A percentile compares a stretch with the other conserved stretches of the same genome.
These are phyloP conservation scores for Pseudopipra pipra DNA, from an alignment of 2,113 vertebrate species.

Conservation along the genomic window DNA sequence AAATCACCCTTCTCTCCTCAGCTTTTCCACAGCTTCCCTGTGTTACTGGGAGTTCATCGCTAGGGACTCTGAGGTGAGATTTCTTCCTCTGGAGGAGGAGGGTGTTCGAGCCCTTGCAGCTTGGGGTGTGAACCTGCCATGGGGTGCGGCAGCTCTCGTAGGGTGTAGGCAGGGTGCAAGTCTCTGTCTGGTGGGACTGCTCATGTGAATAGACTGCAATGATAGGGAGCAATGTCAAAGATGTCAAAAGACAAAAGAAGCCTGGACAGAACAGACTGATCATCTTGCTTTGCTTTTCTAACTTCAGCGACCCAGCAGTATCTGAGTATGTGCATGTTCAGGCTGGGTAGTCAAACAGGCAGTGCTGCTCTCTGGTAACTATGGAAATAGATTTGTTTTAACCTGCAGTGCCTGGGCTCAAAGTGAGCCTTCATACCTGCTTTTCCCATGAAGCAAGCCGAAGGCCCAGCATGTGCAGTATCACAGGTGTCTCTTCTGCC, in stretches of 20 bases:
- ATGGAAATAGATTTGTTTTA: neutral
- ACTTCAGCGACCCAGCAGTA: neutral
- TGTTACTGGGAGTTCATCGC: neutral
- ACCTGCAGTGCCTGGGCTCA: neutral
- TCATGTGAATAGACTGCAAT: neutral
- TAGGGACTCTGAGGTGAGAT: neutral
- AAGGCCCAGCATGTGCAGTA: neutral
- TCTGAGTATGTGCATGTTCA: neutral
- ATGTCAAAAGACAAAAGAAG: neutral
- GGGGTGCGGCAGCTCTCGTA: fast-evolving
- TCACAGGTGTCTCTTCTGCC: neutral
- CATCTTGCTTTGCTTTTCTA: neutral
- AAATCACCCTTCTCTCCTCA: neutral
- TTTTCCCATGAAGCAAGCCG: neutral
- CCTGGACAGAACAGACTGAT: neutral
- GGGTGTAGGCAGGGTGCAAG: neutral
- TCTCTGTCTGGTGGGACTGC: neutral
- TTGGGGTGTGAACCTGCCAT: neutral
- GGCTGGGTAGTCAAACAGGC: neutral
- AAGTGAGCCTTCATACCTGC: neutral
- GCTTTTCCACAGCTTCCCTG: neutral
- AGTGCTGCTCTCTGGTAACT: neutral
- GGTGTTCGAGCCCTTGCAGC: neutral
- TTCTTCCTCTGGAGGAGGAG: neutral
- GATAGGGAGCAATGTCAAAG: neutral